phyloP scores from a whole-genome alignment of 2,797 vertebrate genomes.

The Acanthornis magna region DNA sequence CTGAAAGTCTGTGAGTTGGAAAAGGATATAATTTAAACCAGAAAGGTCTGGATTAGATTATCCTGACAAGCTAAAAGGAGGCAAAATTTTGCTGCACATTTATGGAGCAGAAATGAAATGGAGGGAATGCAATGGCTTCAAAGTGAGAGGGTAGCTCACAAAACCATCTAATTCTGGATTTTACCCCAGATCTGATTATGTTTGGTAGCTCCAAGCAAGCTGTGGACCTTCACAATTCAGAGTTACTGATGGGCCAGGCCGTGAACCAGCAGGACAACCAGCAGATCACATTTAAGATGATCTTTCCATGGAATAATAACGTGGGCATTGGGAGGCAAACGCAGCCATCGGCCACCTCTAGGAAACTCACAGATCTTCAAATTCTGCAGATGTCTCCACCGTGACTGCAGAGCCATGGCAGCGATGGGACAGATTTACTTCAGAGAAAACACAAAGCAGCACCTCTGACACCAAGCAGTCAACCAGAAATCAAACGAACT shows the following conservation, averaged over 20 bases:
- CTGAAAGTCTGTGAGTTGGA: slow-evolving; percentile 27
- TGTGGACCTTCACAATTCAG: background rate
- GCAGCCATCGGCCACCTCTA: background rate
- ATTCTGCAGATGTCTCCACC: rapidly evolving
- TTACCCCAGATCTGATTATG: background rate
- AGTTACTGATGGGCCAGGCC: background rate
- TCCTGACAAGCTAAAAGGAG: slow-evolving; percentile 12
- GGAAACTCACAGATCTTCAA: background rate
- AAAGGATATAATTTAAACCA: slow-evolving; percentile 57
- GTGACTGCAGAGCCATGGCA: background rate
- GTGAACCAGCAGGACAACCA: background rate
- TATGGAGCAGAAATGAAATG: background rate
- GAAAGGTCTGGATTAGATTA: slow-evolving; percentile 59
- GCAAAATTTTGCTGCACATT: background rate
- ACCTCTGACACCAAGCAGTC: background rate
- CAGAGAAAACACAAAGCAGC: background rate
- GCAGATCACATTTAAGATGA: background rate
- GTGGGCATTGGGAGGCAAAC: background rate
- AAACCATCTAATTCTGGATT: background rate
- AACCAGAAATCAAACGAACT: background rate
- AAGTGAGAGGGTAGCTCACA: background rate
- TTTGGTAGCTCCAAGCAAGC: background rate
- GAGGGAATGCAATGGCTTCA: background rate
- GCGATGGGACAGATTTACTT: background rate
- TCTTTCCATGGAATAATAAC: background rate